phyloP scores from a whole-genome alignment of 2,797 vertebrate species.

The Salarias fasciatus region DNA sequence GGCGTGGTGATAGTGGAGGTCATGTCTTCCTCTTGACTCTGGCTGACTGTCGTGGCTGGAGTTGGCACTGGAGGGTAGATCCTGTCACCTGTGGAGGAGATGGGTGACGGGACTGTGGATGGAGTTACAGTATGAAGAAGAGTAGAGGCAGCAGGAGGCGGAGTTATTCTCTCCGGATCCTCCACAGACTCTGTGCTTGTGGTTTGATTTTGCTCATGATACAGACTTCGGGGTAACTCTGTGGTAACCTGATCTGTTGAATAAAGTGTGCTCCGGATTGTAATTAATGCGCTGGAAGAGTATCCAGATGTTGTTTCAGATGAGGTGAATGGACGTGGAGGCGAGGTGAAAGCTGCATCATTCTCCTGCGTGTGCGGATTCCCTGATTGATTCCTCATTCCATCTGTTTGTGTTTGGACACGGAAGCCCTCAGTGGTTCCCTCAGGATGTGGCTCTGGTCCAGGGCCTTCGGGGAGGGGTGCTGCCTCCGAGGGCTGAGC shows the following conservation, averaged over 20 bases:
- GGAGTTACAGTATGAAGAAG: constrained; percentile 17
- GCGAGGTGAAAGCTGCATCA: too few species aligned
- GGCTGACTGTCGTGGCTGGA: constrained; percentile 51
- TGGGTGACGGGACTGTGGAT: constrained; percentile 40
- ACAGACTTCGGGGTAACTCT: constrained; percentile 28
- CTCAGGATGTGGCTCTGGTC: constrained; percentile 23
- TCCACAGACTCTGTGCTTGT: constrained; percentile 39
- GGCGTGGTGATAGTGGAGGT: constrained; percentile 28
- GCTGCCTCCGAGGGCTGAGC: constrained; percentile 36
- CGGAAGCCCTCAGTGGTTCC: constrained; percentile 36
- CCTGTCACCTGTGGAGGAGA: constrained; percentile 13
- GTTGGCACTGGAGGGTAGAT: constrained; percentile 10
- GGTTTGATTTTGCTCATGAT: constrained; percentile 42
- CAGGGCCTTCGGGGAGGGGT: constrained; percentile 21
- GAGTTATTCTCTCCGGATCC: not conserved
- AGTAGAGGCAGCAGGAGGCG: too few species aligned
- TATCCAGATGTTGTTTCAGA: constrained; percentile 33
- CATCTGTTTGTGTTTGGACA: constrained; percentile 36
- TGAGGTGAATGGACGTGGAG: constrained; percentile 11
- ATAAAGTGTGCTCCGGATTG: constrained; percentile 9
- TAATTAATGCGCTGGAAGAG: not conserved
- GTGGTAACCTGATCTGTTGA: constrained; percentile 12
- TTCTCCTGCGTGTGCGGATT: constrained; percentile 38
- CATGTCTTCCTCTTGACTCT: constrained; percentile 29
- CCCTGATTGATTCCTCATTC: constrained; percentile 27